phyloP scores from a whole-genome alignment of 92 coral and sea anemone species.

The Porites divaricata region DNA sequence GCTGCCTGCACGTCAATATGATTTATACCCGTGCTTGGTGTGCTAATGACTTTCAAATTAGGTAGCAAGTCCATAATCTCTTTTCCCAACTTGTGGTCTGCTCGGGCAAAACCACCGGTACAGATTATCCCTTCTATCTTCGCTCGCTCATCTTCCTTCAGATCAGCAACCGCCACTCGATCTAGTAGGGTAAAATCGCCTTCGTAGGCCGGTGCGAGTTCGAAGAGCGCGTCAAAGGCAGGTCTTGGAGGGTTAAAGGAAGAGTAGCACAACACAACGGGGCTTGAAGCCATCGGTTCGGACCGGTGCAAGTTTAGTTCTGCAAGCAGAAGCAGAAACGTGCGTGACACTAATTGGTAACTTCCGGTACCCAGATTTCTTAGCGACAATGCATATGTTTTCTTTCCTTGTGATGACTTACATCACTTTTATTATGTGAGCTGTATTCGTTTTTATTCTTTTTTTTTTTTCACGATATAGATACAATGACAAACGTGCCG shows the following conservation, averaged over 20 bases:
- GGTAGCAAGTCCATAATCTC: constrained; percentile 63
- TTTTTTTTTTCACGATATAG: too few relatives aligned
- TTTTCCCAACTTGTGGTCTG: constrained; percentile 5
- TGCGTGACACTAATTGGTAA: too few relatives aligned
- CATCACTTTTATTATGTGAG: too few relatives aligned
- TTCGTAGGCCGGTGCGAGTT: background rate
- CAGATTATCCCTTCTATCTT: constrained; percentile 14
- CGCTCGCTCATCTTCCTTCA: constrained; percentile 5
- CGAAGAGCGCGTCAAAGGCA: background rate
- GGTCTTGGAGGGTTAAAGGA: background rate
- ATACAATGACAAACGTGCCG: too few relatives aligned
- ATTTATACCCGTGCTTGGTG: constrained; percentile 61
- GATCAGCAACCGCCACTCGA: background rate
- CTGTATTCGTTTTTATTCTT: too few relatives aligned
- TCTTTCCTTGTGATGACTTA: too few relatives aligned
- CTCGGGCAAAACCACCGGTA: constrained; percentile 13
- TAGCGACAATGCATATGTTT: too few relatives aligned
- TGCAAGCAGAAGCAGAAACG: too few relatives aligned
- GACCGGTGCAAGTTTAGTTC: too few relatives aligned
- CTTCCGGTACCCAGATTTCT: too few relatives aligned
- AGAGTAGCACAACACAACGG: constrained; percentile 8
- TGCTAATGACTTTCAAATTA: constrained; percentile 60
- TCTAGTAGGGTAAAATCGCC: constrained; percentile 10
- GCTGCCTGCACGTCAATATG: constrained; percentile 77
- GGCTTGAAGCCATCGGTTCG: background rate